Evolutionary conservation across 2,888 invertebrate species (phyloP).

Genomic region (Thelaira solivaga): DNA sequence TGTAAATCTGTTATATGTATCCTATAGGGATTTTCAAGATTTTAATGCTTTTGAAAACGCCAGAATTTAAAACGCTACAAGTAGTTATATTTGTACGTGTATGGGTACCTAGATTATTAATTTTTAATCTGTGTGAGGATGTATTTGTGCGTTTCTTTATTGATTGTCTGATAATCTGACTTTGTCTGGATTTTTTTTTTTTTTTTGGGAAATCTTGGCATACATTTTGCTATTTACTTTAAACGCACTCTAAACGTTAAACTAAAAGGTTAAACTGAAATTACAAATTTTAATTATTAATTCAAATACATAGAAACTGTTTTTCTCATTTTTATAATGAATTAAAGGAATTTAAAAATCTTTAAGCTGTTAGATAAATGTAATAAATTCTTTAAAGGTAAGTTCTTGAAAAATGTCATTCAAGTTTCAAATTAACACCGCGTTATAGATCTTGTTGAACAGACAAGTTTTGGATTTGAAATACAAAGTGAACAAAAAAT

Average conservation of each 20-base stretch:
- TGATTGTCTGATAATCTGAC: conserved; percentile 24
- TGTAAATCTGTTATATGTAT: too few species aligned
- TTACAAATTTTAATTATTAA: not conserved
- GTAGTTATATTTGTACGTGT: not conserved
- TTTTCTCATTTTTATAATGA: not conserved
- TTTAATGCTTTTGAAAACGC: too few species aligned
- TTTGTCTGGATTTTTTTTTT: conserved; percentile 35
- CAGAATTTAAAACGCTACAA: too few species aligned
- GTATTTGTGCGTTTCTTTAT: conserved; percentile 11
- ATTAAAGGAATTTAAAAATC: not conserved
- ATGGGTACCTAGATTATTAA: too few species aligned
- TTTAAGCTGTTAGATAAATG: not conserved
- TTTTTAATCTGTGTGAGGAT: not conserved
- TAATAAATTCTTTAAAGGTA: too few species aligned
- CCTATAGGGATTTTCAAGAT: too few species aligned
- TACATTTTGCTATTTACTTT: conserved; percentile 13
- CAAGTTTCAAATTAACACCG: too few species aligned
- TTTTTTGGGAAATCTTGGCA: conserved; percentile 47
- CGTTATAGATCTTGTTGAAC: too few species aligned
- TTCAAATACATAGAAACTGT: not conserved
- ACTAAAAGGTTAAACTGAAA: conserved; percentile 33
- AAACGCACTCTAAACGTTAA: conserved; percentile 52
- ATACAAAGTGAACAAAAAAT: too few species aligned
- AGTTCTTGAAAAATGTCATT: too few species aligned
- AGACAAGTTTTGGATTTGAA: too few species aligned